Percentiles rank a stretch among this genome's conserved stretches.
These are phyloP conservation scores for Clarias macrocephalus DNA, from an alignment of 2,113 vertebrate species.

Conservation along the genomic window DNA sequence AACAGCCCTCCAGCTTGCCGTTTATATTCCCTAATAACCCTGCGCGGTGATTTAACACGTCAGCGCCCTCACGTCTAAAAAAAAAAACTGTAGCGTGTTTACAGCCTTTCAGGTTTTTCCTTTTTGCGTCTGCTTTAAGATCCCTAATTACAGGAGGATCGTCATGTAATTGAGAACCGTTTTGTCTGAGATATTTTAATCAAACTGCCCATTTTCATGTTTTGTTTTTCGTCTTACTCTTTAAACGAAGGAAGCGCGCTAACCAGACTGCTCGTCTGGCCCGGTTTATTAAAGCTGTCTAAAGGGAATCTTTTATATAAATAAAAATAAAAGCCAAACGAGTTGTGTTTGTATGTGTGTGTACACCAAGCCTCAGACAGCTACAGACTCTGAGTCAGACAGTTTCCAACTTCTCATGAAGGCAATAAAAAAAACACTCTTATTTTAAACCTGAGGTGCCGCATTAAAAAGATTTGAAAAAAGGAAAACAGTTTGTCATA, in stretches of 20 bases:
- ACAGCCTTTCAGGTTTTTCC: background rate
- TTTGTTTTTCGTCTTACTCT: background rate
- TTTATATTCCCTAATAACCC: background rate
- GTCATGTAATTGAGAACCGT: background rate
- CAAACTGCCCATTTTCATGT: background rate
- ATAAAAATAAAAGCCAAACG: background rate
- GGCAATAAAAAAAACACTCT: background rate
- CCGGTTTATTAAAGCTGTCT: background rate
- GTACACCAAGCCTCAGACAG: background rate
- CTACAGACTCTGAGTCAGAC: background rate
- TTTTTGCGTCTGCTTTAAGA: background rate
- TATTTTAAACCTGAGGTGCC: background rate
- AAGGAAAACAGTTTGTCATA: background rate
- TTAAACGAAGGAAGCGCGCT: background rate
- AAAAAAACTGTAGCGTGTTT: background rate
- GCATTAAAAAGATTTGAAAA: background rate
- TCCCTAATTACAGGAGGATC: slow-evolving; percentile 1
- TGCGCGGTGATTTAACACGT: background rate
- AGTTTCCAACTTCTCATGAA: background rate
- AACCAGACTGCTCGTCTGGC: background rate
- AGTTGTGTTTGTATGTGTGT: background rate
- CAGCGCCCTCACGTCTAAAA: background rate
- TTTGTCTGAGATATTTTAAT: background rate
- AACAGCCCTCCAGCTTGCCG: background rate
- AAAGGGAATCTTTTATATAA: background rate